Base-by-base conservation (phyloP, 2,888 invertebrate genomes). In the Rhabditoides inermis region DNA sequence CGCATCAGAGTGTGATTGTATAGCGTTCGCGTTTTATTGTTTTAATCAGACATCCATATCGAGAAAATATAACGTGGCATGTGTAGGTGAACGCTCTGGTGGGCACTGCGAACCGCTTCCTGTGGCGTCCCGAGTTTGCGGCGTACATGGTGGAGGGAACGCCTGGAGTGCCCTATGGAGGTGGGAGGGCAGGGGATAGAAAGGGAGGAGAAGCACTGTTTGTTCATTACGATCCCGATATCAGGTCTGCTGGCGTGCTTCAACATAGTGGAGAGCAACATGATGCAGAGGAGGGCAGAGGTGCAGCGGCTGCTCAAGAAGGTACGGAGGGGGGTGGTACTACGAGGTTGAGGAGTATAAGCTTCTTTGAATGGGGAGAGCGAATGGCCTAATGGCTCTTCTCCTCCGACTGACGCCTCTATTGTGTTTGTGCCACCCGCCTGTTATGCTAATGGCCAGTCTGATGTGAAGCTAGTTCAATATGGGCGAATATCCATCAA, bases 131-230 rank as follows among this genome's bases (percentile, higher is more conserved):
- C 0, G 98, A 98, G 79, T 99, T 90, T 81, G 95, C 90, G 2
- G 86, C 88, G n/a, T 99, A 94, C 77, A 95, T 98, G 94, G 84
- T 53, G 94, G 98, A 81, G 57, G 95, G 95, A 20, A 98, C 98
- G 0, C 98, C 98, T 0, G 95, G 98, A 28, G 61, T 63, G 25
- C 76, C 75, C 1, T 76, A 76, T 47, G 75, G 75, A 56, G 76
- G 74, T 69, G 83, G 94, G 15, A 5, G 36, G 2, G 12, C n/a
- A 7, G 26, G 25, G 28, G n/a, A 51, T 27, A n/a, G 23, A 20
- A 22, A 35, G 25, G 20, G 15, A 10, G 27, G 27, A 12, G 18
- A 44, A 12, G 7, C 27, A 7, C 26, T 10, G 40, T 7, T 10
- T 10, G 7, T 7, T 15, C 32, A 32, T 32, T 32, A 10, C 10